Conservation (phyloP, 2,888 invertebrate genomes). For the Resseliella maxima region DNA sequence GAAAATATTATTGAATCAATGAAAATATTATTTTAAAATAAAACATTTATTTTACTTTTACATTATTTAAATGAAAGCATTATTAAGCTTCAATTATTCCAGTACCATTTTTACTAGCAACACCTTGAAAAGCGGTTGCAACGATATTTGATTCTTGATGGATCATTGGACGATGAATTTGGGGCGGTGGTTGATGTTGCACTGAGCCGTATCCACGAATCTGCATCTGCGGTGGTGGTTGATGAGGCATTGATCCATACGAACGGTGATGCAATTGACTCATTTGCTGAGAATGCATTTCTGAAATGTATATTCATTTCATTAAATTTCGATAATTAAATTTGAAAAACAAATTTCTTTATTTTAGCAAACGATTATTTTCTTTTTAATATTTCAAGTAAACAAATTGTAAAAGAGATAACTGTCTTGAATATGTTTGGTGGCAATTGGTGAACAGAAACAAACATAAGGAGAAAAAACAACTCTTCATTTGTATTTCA, state of each 20-base stretch:
- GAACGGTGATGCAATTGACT: slow-evolving; percentile 18
- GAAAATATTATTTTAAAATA: too few relatives aligned
- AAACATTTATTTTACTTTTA: too few relatives aligned
- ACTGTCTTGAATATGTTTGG: too few relatives aligned
- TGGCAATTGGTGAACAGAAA: not conserved
- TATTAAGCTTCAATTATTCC: slow-evolving; percentile 80
- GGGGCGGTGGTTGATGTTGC: slow-evolving; percentile 59
- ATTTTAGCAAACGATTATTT: too few relatives aligned
- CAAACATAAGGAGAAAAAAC: too few relatives aligned
- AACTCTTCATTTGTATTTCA: not conserved
- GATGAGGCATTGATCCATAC: slow-evolving; percentile 58
- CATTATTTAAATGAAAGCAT: too few relatives aligned
- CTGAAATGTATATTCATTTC: not conserved
- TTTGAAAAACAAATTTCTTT: too few relatives aligned
- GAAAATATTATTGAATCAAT: too few relatives aligned
- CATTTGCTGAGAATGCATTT: slow-evolving; percentile 17
- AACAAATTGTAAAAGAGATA: too few relatives aligned
- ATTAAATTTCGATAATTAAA: too few relatives aligned
- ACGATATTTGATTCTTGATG: slow-evolving; percentile 60
- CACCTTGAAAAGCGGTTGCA: slow-evolving; percentile 66
- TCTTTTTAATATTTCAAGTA: too few relatives aligned
- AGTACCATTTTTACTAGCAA: slow-evolving; percentile 66
- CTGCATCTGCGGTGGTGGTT: slow-evolving; percentile 58
- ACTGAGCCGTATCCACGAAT: slow-evolving; percentile 60
- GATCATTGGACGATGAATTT: slow-evolving; percentile 60